Base-by-base conservation (phyloP, 2,797 vertebrate genomes). In the Xiphorhynchus erythropygius region DNA sequence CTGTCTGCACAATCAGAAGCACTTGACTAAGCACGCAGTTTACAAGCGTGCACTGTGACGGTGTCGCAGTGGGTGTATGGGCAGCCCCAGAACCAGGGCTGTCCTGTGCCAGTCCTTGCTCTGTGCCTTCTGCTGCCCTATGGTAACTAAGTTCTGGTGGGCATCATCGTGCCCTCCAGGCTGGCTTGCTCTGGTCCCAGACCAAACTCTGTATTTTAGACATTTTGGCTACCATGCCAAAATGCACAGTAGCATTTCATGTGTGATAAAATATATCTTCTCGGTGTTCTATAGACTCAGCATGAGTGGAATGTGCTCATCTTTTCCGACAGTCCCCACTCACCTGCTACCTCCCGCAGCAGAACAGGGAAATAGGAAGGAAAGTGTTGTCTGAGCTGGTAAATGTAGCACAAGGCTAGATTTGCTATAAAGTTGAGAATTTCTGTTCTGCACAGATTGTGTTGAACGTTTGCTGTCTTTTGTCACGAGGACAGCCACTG, bases 31-130 rank as follows among this genome's bases (percentile, higher is more conserved):
- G 35, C 4, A 5, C 32, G 33, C 28, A 41, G 23, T 47, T 92
- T 15, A 39, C 39, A 35, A 18, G 19, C 5, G 5, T 18, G 35
- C 11, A 25, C 52, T 47, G 47, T 52, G 74, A 37, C 32, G 64
- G 22, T 0, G 0, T 28, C 52, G 35, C 77, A 49, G 32, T 3
- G 2, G 25, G 13, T 2, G 1, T 53, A 33, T 2, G 0, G 32
- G 24, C 3, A 2, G 44, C 39, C 3, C 3, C 1, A 1, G 28
- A 39, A 21, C 11, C 0, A 1, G 18, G 13, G n/a, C 30, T 75
- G 15, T 33, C 35, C 67, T 18, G 17, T 21, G 44, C 16, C 12
- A 3, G 41, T 19, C 28, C 27, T 59, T 4, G 0, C 9, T 13
- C n/a, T 19, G 3, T 30, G 24, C 22, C 25, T 12, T n/a, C 69